Evolutionary conservation across 2,888 invertebrate genomes (phyloP), one percentile per base, ranked within the genome.

Genomic region (Abrostola tripartita): DNA sequence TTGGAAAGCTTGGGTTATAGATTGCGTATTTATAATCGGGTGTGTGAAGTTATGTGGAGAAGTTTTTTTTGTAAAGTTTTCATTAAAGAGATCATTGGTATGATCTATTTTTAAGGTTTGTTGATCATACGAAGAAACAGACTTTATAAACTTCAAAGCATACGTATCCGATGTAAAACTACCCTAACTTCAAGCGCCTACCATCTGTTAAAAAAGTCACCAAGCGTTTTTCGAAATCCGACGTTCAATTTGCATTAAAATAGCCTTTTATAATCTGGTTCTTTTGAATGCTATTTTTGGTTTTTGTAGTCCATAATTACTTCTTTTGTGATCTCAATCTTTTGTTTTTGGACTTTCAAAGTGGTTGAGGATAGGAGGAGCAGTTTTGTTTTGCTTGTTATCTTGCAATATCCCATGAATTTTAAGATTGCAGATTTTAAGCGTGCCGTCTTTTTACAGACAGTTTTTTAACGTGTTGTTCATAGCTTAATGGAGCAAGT

Each of bases 231-330:
- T 65, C 55, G 52, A 70, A 68, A 71, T 70, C 65, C 62, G 65
- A 53, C 61, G 56, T 49, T 61, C 74, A 71, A 84, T 84, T 84
- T 84, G 81, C 81, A 84, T 83, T 73, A 75, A 73, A 76, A 73
- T 68, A 64, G 55, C 76, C 61, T 55, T 70, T 75, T 71, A 67
- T 68, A 70, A 78, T 69, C 65, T 64, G 50, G 11, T 71, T 74
- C 66, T 61, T 78, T 78, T 77, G 71, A 71, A 69, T 64, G 68
- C 74, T 79, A 75, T 80, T 79, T 70, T 63, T 41, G 52, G 37
- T 56, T 64, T 69, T 63, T 66, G 70, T 61, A 51, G 38, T 59
- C n/a, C n/a, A 8, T 50, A 62, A 60, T 64, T 37, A 68, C 14
- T 35, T 35, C 9, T 58, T 47, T 14, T 71, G 47, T 62, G 37